A percentile compares a stretch with the other conserved stretches of the same genome.
Evolutionary conservation across 1,140 invertebrate genomes (phyloP).

Genomic region (Gryon sp.): DNA sequence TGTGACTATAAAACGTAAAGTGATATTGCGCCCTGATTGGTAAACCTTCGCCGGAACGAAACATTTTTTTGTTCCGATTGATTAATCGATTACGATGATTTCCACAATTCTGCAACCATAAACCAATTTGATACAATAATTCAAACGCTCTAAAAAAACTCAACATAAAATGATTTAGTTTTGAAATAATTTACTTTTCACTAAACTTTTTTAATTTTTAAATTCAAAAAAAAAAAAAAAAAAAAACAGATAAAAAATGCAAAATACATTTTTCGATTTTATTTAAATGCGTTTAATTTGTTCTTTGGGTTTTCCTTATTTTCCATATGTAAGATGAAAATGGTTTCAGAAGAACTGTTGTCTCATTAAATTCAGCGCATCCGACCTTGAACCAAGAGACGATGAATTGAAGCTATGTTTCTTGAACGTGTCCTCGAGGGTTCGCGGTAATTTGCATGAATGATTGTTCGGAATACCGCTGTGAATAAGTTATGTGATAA

Average conservation of each 20-base stretch:
- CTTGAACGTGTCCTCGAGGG: conserved; percentile 46
- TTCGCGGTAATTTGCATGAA: conserved; percentile 48
- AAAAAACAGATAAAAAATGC: too few species aligned
- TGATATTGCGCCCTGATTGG: conserved; percentile 29
- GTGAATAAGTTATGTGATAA: conserved; percentile 40
- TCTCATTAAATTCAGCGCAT: conserved; percentile 34
- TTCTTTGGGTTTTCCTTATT: conserved; percentile 1
- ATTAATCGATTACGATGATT: conserved; percentile 8
- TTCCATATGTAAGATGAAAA: too few species aligned
- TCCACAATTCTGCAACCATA: too few species aligned
- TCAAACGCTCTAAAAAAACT: too few species aligned
- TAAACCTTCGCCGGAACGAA: background rate
- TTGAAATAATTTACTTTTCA: too few species aligned
- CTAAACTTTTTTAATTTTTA: too few species aligned
- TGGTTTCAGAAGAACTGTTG: conserved; percentile 34
- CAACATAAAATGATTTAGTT: too few species aligned
- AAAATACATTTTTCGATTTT: too few species aligned
- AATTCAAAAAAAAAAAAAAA: too few species aligned
- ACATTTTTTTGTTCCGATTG: conserved; percentile 7
- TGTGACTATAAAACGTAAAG: conserved; percentile 21
- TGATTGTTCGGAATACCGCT: conserved; percentile 32
- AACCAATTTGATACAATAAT: too few species aligned
- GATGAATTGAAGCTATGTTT: conserved; percentile 55
- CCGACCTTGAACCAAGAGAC: conserved; percentile 51
- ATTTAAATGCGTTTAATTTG: too few species aligned